phyloP scores from a whole-genome alignment of 2,888 invertebrate species.

The Chymomyza caudatula region DNA sequence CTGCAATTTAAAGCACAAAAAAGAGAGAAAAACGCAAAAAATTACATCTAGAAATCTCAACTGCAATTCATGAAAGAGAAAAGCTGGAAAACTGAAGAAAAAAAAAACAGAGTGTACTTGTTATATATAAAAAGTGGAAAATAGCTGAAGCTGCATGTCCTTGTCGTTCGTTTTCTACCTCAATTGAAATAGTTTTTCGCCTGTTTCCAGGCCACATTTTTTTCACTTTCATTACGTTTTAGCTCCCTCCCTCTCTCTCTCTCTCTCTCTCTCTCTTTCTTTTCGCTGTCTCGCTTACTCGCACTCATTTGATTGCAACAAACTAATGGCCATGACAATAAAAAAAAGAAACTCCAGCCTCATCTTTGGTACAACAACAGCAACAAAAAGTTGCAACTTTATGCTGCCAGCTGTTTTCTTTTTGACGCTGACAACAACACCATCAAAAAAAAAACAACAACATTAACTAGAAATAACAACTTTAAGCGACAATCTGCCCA shows the following conservation, averaged over 20 bases:
- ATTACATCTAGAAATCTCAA: slow-evolving; percentile 33
- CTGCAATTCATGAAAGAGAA: slow-evolving; percentile 41
- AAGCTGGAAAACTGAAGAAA: not conserved
- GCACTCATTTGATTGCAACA: not conserved
- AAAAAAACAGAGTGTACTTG: not conserved
- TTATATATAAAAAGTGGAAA: not conserved
- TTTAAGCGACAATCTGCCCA: slow-evolving; percentile 36
- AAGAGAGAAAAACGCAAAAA: slow-evolving; percentile 5
- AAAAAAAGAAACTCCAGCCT: not conserved
- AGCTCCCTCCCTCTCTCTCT: not conserved
- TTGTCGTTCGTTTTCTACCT: slow-evolving; percentile 65
- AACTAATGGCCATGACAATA: not conserved
- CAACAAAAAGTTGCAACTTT: not conserved
- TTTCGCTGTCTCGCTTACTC: not conserved
- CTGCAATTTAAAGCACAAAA: slow-evolving; percentile 59
- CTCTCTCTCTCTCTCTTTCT: not conserved
- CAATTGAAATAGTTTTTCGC: slow-evolving; percentile 67
- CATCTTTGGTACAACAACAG: not conserved
- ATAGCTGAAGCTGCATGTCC: slow-evolving; percentile 53
- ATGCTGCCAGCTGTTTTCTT: slow-evolving; percentile 20
- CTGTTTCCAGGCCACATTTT: slow-evolving; percentile 50
- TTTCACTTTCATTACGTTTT: slow-evolving; percentile 60
- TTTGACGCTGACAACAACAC: slow-evolving; percentile 24
- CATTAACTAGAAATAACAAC: not conserved
- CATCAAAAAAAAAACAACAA: slow-evolving; percentile 14